Conservation (phyloP, 2,113 vertebrate genomes). For the Ahaetulla prasina region DNA sequence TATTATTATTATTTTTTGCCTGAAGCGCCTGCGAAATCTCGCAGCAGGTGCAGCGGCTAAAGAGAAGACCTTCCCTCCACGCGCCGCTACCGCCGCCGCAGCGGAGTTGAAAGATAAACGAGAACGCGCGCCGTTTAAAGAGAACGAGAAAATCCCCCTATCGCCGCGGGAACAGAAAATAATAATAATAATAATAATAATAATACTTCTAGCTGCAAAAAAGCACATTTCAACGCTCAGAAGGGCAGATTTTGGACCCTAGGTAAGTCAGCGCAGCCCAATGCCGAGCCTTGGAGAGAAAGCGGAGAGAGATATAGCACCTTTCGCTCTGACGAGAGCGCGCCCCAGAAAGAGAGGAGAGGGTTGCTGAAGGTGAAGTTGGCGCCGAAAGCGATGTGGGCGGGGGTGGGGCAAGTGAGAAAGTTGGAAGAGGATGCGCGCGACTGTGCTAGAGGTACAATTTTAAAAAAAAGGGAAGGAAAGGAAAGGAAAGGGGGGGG, state of each 20-base stretch:
- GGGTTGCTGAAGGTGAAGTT: background rate
- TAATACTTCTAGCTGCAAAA: background rate
- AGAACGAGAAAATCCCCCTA: background rate
- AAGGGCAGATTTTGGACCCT: background rate
- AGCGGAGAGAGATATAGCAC: background rate
- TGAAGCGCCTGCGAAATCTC: slow-evolving; percentile 8
- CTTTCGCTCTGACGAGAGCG: background rate
- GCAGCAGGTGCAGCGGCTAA: background rate
- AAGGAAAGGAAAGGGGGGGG: fast-evolving
- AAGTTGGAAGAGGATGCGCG: background rate
- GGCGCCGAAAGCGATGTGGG: background rate
- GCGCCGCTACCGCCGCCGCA: background rate
- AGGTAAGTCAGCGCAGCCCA: background rate
- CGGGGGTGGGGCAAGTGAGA: background rate
- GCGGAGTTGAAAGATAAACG: background rate
- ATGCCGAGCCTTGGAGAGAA: fast-evolving
- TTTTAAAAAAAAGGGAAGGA: too few relatives aligned
- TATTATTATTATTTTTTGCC: too few relatives aligned
- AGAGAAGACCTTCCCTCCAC: background rate
- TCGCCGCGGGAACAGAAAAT: background rate
- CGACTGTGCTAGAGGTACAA: background rate
- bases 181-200: background rate
- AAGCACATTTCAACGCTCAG: background rate
- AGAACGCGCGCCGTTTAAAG: background rate
- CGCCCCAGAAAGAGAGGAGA: background rate